Percentiles rank a stretch among this genome's conserved stretches.
Conservation (phyloP, 2,888 invertebrate genomes). For the Patella caerulea region DNA sequence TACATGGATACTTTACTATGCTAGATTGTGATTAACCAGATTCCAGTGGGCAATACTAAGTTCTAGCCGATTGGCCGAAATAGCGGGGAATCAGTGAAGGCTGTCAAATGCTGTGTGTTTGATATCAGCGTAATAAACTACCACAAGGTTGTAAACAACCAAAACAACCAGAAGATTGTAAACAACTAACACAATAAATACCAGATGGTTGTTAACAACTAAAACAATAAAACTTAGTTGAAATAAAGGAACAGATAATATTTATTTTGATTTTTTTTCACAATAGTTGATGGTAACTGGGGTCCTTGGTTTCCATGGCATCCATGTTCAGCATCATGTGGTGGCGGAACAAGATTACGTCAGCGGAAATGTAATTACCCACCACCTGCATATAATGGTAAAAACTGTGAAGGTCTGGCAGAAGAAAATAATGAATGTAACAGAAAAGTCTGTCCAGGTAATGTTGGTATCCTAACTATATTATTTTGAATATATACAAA, state of each 20-base stretch:
- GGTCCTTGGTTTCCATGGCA: slow-evolving; percentile 63
- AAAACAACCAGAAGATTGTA: too few relatives aligned
- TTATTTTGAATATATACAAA: background rate
- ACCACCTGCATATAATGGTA: slow-evolving; percentile 58
- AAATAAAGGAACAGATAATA: background rate
- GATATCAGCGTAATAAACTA: too few relatives aligned
- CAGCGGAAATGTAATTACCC: slow-evolving; percentile 62
- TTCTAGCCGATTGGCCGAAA: too few relatives aligned
- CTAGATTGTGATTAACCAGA: too few relatives aligned
- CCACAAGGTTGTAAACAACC: too few relatives aligned
- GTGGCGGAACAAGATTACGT: slow-evolving; percentile 51
- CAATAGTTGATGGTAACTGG: slow-evolving; percentile 63
- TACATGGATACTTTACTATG: too few relatives aligned
- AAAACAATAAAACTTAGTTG: too few relatives aligned
- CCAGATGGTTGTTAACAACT: too few relatives aligned
- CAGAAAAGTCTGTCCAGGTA: slow-evolving; percentile 58
- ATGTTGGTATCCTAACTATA: background rate
- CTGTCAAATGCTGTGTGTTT: too few relatives aligned
- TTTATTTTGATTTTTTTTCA: background rate
- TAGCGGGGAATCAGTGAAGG: too few relatives aligned
- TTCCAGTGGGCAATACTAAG: too few relatives aligned
- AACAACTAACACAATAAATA: too few relatives aligned
- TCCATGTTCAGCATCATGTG: slow-evolving; percentile 53
- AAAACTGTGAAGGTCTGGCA: slow-evolving; percentile 47
- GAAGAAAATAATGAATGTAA: slow-evolving; percentile 51